These are phyloP conservation scores for Hyposoter didymator DNA, from an alignment of 2,888 invertebrate species.

Conservation along the genomic window DNA sequence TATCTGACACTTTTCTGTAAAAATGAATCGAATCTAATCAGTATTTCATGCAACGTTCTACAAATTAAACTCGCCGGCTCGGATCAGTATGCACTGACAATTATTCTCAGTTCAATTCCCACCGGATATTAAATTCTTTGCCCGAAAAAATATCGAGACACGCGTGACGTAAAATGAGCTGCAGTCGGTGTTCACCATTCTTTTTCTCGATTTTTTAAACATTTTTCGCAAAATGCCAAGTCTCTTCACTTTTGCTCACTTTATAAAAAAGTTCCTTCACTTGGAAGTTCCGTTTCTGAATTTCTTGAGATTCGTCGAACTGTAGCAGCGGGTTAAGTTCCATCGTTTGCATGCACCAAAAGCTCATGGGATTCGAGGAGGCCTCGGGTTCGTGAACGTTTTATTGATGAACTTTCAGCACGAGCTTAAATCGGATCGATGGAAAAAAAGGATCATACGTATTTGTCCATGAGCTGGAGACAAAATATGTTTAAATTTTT, in stretches of 20 bases:
- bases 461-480: too few species aligned
- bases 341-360: not conserved
- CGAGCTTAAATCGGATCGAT: too few species aligned
- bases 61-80: not conserved
- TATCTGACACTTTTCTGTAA: not conserved
- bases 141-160: not conserved
- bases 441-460: too few species aligned
- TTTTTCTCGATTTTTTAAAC: not conserved
- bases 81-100: constrained; percentile 2
- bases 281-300: not conserved
- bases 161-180: constrained; percentile 13
- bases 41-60: not conserved
- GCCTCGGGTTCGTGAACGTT: too few species aligned
- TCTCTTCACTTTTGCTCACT: not conserved
- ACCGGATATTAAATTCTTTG: constrained; percentile 50
- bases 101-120: constrained; percentile 29
- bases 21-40: not conserved
- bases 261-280: not conserved
- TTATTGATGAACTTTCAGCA: too few species aligned
- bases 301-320: not conserved
- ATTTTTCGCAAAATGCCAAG: not conserved
- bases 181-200: not conserved
- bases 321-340: not conserved
- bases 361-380: too few species aligned
- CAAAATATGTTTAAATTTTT: too few species aligned